Base-by-base conservation (phyloP, 2,113 vertebrate genomes). In the Dicrurus megarhynchus region DNA sequence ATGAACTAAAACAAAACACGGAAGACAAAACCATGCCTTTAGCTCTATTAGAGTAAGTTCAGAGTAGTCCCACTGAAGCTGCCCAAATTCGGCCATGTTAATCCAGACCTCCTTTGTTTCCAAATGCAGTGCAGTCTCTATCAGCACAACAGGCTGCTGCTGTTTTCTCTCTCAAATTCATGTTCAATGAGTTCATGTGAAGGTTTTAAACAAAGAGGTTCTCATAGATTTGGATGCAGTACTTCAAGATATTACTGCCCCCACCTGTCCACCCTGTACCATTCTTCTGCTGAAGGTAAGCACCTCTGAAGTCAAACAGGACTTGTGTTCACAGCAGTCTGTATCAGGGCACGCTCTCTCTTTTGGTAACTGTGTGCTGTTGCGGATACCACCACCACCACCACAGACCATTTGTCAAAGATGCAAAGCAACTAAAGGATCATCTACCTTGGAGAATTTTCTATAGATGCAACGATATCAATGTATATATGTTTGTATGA, bases 231-330 rank as follows among this genome's bases (percentile, higher is more conserved):
- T 91, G 86, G 60, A 75, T 87, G 56, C 52, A 70, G 35, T 95
- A 87, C 42, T 93, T 95, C 16, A 95, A 97, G 89, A 95, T 92
- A 84, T 95, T 96, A 84, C 95, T 96, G 95, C 95, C 93, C 94
- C 93, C 95, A 95, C 95, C 93, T 94, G 96, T 97, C 80, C 76
- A 95, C 56, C 76, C 39, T 23, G 60, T 42, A 92, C 91, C 57
- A 78, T 90, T 96, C 89, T 93, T 89, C 64, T 90, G 57, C 63
- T 44, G 56, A 67, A 82, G 56, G 83, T 68, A 56, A 55, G 73
- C 80, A 87, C 52, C 53, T 79, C 61, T n/a, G 57, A 89, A 90
- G 73, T 44, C 84, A 59, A 84, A 44, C 33, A 67, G 47, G 39
- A 57, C 35, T 60, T 69, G 24, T 6, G 17, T 87, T 67, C 64